Evolutionary conservation across 23 tunicate species (phyloP), one percentile per base, ranked within the genome.

Genomic region (Phallusia fumigata): DNA sequence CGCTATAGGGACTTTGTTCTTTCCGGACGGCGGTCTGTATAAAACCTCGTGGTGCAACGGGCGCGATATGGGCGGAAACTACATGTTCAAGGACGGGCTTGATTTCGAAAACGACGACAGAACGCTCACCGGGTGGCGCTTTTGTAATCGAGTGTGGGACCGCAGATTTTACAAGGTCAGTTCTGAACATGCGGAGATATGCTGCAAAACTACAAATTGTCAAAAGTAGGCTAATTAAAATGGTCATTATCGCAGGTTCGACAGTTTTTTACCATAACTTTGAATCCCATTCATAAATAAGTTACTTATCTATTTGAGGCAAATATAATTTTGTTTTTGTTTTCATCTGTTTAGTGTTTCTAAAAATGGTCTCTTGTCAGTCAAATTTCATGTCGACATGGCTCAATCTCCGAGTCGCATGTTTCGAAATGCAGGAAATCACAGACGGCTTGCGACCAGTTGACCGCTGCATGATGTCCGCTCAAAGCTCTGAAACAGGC

Each of bases 141-240:
- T 80, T 75, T 76, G 86, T 32, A 84, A 74, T 32, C 83, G 78
- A 21, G 64, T 53, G 10, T 81, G 79, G 75, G 95, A 90, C 79
- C 52, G 95, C 40, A 52, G 95, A 75, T 90, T 90, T 84, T 85
- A 85, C 76, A 76, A 76, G 86, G 95, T 88, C 69, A 77, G 80
- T 58, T 22, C 16, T 21, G 69, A n/a, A n/a, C n/a, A n/a, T n/a
- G n/a, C n/a, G n/a, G n/a, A n/a, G 5, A 40, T 10, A 40, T 40
- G 47, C 47, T 10, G n/a, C n/a, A n/a, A n/a, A n/a, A n/a, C n/a
- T n/a, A n/a, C 47, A 40, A 40, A 40, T 40, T 40, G 47, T 40
- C 47, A 40, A 40, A 40, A 40, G n/a, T n/a, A n/a, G n/a, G n/a
- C 47, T 40, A 40, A 3, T 40, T 40, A 40, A 40, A 40, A 3